Evolutionary conservation across 1,140 invertebrate genomes (phyloP), one percentile per base, ranked within the genome.

Genomic region (Cecropterus lyciades): DNA sequence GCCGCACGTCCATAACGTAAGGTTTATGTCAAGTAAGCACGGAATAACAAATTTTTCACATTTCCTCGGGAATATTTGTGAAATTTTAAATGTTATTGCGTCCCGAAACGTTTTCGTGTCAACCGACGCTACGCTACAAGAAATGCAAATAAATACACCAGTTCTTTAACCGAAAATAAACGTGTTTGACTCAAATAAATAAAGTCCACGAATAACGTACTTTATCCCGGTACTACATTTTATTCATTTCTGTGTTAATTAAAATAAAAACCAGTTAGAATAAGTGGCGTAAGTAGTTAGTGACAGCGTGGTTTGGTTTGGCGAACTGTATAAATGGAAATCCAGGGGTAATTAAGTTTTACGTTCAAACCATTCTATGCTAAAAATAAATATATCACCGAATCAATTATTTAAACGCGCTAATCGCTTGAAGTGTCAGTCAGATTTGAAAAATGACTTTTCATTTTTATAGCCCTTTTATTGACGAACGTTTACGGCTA

Each of bases 51-150:
- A 56, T 52, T 27, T 43, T 37, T 46, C 43, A 49, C 60, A 68
- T 74, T 66, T 56, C 27, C 56, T 40, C 20, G n/a, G 17, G 51
- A 48, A 55, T 65, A 48, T 64, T 70, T 53, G 15, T 60, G 63
- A 65, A 42, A 65, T 33, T 62, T 62, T 62, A 60, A 60, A 60
- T 60, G 57, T 62, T 62, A 62, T 62, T 62, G 45, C 57, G 40
- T 33, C 30, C 37, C 45, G 45, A 48, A 62, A 45, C 40, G 45
- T 62, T 49, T 62, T 62, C 33, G 57, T 60, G 57, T 60, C 57
- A 60, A 60, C 57, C 30, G 24, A 10, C 45, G 27, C 57, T 30
- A 60, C 37, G 42, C 56, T 10, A 48, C 24, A 42, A 48, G 57
- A 60, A 60, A 60, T 37, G 24, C 27, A 20, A 49, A 48, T 48